Conservation (phyloP, 1,140 invertebrate genomes). For the Nixonia krombeini region DNA sequence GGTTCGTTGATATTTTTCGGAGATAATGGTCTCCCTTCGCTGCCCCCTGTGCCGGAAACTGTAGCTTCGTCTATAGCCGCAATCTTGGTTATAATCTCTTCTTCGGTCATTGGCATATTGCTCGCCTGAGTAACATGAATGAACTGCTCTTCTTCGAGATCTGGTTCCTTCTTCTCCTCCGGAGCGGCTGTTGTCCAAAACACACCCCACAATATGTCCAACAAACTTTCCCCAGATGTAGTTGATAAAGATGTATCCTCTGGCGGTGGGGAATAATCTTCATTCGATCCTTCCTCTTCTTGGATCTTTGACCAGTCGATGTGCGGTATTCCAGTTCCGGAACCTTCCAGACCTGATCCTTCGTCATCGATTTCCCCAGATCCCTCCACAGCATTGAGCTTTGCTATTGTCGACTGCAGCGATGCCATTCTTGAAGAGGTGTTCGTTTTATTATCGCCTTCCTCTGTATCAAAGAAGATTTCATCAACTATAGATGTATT, state of each 20-base stretch:
- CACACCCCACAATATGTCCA: conserved; percentile 24
- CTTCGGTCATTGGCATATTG: not conserved
- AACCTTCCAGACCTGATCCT: conserved; percentile 61
- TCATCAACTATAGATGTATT: conserved; percentile 32
- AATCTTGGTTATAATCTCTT: not conserved
- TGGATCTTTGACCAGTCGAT: conserved; percentile 48
- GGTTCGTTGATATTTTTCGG: not conserved
- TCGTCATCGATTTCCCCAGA: conserved; percentile 58
- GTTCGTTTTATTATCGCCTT: conserved; percentile 26
- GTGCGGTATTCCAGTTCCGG: conserved; percentile 43
- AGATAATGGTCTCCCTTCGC: not conserved
- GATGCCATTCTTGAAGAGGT: conserved; percentile 1
- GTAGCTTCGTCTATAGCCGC: too few relatives aligned
- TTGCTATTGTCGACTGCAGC: conserved; percentile 6
- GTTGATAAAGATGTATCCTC: conserved; percentile 14
- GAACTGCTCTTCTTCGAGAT: conserved; percentile 61
- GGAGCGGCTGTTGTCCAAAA: conserved; percentile 28
- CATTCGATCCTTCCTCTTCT: conserved; percentile 34
- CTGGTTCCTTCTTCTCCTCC: conserved; percentile 44
- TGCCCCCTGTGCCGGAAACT: conserved; percentile 1
- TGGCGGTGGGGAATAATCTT: conserved; percentile 8
- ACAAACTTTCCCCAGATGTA: conserved; percentile 22
- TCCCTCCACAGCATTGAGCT: conserved; percentile 18
- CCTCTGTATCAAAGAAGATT: conserved; percentile 56
- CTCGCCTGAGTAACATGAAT: conserved; percentile 45